Conservation (phyloP, 1,140 invertebrate species). For the Trichomalopsis sarcophagae region DNA sequence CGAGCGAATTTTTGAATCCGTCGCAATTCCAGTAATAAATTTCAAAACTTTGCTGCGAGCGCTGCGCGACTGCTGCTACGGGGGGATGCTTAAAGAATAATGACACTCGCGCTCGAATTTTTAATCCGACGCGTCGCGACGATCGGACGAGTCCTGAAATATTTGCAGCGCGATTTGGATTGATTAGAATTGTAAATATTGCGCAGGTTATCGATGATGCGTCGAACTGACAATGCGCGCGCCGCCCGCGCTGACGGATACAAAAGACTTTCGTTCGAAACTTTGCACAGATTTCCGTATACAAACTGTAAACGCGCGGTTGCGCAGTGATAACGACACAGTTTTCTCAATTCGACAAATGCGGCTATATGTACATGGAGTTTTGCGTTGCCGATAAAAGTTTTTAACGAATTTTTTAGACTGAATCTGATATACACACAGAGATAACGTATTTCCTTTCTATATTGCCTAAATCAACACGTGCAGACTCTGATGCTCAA, state of each 20-base stretch:
- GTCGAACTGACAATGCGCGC: not conserved
- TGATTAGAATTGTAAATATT: not conserved
- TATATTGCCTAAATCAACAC: not conserved
- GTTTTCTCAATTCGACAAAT: not conserved
- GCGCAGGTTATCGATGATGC: not conserved
- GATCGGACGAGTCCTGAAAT: not conserved
- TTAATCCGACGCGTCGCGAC: not conserved
- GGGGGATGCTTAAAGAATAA: constrained; percentile 36
- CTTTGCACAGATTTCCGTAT: not conserved
- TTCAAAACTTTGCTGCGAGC: constrained; percentile 29
- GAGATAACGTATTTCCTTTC: not conserved
- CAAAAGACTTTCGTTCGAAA: not conserved
- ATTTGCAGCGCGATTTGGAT: not conserved
- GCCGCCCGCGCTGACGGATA: not conserved
- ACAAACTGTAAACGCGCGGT: not conserved
- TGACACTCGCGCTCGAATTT: constrained; percentile 22
- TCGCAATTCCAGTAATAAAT: constrained; percentile 47
- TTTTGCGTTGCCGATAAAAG: not conserved
- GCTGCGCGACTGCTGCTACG: not conserved
- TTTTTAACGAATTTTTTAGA: not conserved
- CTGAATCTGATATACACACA: too few species aligned
- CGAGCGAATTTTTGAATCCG: constrained; percentile 48
- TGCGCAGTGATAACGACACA: not conserved
- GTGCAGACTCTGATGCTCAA: not conserved
- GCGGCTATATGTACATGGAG: not conserved